Base-by-base conservation (phyloP, 2,888 invertebrate species). In the Hofmannophila pseudospretella region DNA sequence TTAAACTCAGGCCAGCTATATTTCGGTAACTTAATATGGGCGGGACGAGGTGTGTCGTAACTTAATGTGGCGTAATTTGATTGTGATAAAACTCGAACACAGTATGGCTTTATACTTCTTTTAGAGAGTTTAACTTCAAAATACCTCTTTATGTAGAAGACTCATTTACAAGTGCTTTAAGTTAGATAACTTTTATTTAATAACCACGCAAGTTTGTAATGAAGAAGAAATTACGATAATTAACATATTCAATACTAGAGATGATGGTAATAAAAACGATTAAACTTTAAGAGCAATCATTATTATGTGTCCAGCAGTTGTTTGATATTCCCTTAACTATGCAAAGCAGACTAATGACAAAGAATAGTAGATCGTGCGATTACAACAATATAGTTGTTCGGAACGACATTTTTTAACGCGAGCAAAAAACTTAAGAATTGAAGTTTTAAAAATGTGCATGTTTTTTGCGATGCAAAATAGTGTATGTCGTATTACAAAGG, bases 401-500 rank as follows among this genome's bases (percentile, higher is more conserved):
- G 39, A 23, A 39, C 38, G 33, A 39, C 41, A 48, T 49, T 49
- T 66, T 69, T 69, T 71, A 67, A 56, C 41, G 50, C 55, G 13
- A 38, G 38, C 36, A 44, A 66, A 60, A 66, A 65, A 61, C 44
- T 45, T 51, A 45, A 58, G 60, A 67, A 70, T 67, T 67, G 58
- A 64, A 60, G 63, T 68, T 36, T 32, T 69, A 60, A 72, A 75
- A 76, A 74, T 77, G 67, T 70, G 55, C 57, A 66, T 54, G 16
- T 16, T 78, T 85, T 80, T 80, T 78, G 67, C 74, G 58, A 75
- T 78, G 75, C 75, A 77, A 80, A 77, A 75, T 72, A 76, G 68
- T 61, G 63, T 68, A 69, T 74, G 70, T 71, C 67, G 64, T 58
- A 62, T 61, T 65, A 78, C 75, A 79, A 85, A 86, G 84, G 84